Base-by-base conservation (phyloP, 2,113 vertebrate genomes). In the Odocoileus virginianus region DNA sequence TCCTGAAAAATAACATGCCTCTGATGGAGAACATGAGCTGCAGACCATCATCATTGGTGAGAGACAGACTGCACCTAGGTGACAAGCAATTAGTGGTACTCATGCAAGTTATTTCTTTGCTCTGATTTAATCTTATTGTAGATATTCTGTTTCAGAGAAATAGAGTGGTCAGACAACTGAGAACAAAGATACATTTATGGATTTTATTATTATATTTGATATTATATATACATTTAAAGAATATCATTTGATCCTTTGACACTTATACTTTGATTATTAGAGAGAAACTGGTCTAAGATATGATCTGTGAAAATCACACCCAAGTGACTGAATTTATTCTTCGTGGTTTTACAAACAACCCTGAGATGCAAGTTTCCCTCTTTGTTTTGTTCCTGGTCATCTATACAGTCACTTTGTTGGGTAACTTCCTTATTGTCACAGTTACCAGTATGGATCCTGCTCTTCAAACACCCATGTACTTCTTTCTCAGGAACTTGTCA, bases 381-480 rank as follows among this genome's bases (percentile, higher is more conserved):
- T 98, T 97, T 30, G 15, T 95, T 43, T 89, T 98, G 45, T 96
- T 98, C 95, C 83, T 97, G 60, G 5, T 78, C 23, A 93, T 97
- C 36, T 98, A 98, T 81, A 33, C 19, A 27, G 52, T 96, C 40
- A 98, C 96, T 47, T 89, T 98, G 30, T 76, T 94, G 64, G 97
- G 98, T 61, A 98, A 98, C 74, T 90, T 97, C 43, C 97, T 98
- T 11, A 98, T 98, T 55, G 93, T 98, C 64, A 71, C 36, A 19
- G 87, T 98, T 50, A 91, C 96, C 14, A 71, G 47, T n/a, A 45
- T 97, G 67, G 97, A 98, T 40, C 54, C 86, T 55, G 55, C 87
- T 67, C 97, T 98, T 64, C 90, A 98, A 25, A 98, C 85, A 36
- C 97, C 98, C 27, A 98, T 98, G 98, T 98, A 98, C 67, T 98